These are phyloP conservation scores for Rhogogaster chlorosoma DNA, from an alignment of 2,888 invertebrate genomes.

Conservation along the genomic window DNA sequence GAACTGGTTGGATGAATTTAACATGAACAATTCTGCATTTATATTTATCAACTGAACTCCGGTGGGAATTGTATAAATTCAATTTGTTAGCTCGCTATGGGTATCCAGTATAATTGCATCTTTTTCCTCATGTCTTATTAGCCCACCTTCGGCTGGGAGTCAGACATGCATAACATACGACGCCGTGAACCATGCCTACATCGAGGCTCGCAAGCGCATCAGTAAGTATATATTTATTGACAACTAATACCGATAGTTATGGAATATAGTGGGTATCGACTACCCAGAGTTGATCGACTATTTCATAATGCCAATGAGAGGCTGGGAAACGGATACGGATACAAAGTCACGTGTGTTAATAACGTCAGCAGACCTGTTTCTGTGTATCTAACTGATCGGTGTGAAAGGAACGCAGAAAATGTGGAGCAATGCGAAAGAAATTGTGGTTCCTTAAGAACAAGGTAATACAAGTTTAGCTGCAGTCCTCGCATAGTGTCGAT, in stretches of 20 bases:
- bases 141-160: slow-evolving; percentile 79
- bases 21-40: neutral
- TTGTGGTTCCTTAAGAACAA: slow-evolving; percentile 19
- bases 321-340: slow-evolving; percentile 2
- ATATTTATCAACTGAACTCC: neutral
- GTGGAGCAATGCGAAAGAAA: slow-evolving; percentile 14
- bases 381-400: neutral
- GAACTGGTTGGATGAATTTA: slow-evolving; percentile 8
- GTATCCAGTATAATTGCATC: slow-evolving; percentile 63
- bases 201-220: slow-evolving; percentile 92
- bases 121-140: slow-evolving; percentile 68
- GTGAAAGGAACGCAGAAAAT: slow-evolving; percentile 47
- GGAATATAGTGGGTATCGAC: neutral
- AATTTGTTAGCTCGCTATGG: slow-evolving; percentile 51
- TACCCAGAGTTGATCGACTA: neutral
- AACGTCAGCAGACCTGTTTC: neutral
- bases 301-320: neutral
- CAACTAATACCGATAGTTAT: neutral
- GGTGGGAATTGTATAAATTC: neutral
- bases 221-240: slow-evolving; percentile 82
- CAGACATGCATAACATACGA: slow-evolving; percentile 94
- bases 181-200: slow-evolving; percentile 92
- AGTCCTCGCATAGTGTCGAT: slow-evolving; percentile 1
- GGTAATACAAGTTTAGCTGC: neutral
- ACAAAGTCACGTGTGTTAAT: slow-evolving; percentile 7